Evolutionary conservation across 2,113 vertebrate genomes (phyloP).

Genomic region (Lathamus discolor): DNA sequence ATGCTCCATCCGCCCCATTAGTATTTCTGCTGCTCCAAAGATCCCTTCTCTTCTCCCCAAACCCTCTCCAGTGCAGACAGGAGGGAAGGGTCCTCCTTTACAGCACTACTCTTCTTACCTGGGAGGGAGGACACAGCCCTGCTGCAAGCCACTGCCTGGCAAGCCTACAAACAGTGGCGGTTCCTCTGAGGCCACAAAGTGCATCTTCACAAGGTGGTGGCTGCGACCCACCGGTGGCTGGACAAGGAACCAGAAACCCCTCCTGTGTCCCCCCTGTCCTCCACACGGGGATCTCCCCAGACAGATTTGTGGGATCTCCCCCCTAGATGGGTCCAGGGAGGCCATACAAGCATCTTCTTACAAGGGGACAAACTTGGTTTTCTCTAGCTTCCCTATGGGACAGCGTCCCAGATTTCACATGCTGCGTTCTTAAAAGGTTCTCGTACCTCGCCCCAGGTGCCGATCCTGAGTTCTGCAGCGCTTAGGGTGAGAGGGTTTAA

Average conservation of each 20-base stretch:
- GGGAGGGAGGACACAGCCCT: background rate
- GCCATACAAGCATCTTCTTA: background rate
- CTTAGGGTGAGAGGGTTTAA: background rate
- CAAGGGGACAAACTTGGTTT: background rate
- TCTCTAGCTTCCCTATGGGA: background rate
- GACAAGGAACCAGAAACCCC: background rate
- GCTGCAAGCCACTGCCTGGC: background rate
- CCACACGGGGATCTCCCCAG: no score
- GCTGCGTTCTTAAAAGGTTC: background rate
- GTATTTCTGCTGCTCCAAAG: background rate
- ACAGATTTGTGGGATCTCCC: no score
- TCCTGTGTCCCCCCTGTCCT: no score
- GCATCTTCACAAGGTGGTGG: background rate
- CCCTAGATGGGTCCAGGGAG: no score
- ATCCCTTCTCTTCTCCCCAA: rapidly evolving
- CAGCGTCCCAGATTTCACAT: background rate
- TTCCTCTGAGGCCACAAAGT: background rate
- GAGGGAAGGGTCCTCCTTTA: background rate
- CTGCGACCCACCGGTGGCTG: rapidly evolving
- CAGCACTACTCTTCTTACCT: rapidly evolving
- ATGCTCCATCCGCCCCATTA: rapidly evolving
- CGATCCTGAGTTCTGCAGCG: background rate
- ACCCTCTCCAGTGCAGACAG: background rate
- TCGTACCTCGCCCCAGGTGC: no score
- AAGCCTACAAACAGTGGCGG: no score